A percentile compares a stretch with the other conserved stretches of the same genome.
Evolutionary conservation across 2,113 vertebrate species (phyloP).

Genomic region (Camelus bactrianus): DNA sequence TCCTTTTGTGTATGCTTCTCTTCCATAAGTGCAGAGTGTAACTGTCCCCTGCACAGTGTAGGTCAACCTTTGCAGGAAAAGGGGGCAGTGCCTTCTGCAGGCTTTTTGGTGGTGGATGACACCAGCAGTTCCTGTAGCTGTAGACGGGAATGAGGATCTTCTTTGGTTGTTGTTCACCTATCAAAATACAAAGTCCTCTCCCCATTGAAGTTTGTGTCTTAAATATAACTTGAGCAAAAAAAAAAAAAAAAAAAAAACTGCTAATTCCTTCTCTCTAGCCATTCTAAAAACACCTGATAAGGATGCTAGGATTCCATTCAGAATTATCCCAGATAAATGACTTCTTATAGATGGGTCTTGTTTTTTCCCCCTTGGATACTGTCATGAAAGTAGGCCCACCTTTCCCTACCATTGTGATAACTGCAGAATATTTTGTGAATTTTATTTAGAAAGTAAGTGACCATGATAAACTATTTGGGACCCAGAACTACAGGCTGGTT

Average conservation of each 20-base stretch:
- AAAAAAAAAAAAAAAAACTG: background rate
- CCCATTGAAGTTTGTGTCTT: background rate
- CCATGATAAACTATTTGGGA: background rate
- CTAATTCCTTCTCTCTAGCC: background rate
- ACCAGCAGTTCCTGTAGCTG: background rate
- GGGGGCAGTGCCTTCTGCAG: background rate
- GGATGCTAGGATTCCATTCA: background rate
- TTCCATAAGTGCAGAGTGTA: background rate
- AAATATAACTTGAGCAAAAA: background rate
- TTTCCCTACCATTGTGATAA: conserved; percentile 8
- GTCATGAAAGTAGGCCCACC: background rate
- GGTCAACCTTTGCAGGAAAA: background rate
- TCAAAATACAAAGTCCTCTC: background rate
- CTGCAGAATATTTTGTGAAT: conserved; percentile 34
- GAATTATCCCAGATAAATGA: background rate
- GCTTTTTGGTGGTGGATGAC: background rate
- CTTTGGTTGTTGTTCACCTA: background rate
- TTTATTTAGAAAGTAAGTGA: conserved; percentile 22
- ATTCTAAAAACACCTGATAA: conserved; percentile 24
- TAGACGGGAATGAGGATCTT: background rate
- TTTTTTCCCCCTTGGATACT: background rate
- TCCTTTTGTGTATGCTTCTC: background rate
- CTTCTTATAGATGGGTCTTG: background rate
- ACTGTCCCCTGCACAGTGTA: background rate
- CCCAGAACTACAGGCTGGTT: background rate